Base-by-base conservation (phyloP, 1,140 invertebrate genomes). In the Scaptodrosophila lebanonensis region DNA sequence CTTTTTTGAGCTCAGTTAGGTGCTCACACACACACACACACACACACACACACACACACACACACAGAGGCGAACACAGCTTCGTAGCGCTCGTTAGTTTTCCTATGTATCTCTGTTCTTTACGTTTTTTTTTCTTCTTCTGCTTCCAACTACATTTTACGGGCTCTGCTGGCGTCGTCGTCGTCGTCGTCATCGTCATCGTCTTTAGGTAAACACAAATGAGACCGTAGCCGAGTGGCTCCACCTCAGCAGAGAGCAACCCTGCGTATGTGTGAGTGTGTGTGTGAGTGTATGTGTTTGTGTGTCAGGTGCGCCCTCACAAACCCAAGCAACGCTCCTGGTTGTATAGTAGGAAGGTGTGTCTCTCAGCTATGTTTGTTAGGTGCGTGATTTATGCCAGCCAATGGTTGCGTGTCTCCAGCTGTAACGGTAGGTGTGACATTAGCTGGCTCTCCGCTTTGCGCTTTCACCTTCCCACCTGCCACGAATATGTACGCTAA, bases 201-300 rank as follows among this genome's bases (percentile, higher is more conserved):
- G 66, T 85, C 66, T 82, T 61, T 85, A 85, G 83, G 83, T 85
- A 85, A 85, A 85, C 70, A 85, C 73, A 85, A 73, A 85, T 85
- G 70, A 79, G 83, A 66, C 63, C 59, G 49, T 33, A 54, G 47
- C 62, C 57, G 30, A 58, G 60, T 66, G 70, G 61, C 66, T 73
- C 69, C 69, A 73, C 69, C 66, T 73, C 42, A 61, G 59, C 29
- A 25, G 22, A 25, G 22, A 25, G 22, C 22, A 25, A 8, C 22
- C n/a, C n/a, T n/a, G n/a, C n/a, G n/a, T 13, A 13, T 38, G 65
- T 15, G 13, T 40, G 13, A 15, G 15, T 35, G 33, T 38, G 3
- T 29, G 54, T 51, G 17, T 25, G 12, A 36, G 22, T 51, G 29
- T 33, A 29, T 22, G 29, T 42, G 22, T 30, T 36, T 57, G 17